Base-by-base conservation (phyloP, 2,113 vertebrate species). In the Xenus cinereus region DNA sequence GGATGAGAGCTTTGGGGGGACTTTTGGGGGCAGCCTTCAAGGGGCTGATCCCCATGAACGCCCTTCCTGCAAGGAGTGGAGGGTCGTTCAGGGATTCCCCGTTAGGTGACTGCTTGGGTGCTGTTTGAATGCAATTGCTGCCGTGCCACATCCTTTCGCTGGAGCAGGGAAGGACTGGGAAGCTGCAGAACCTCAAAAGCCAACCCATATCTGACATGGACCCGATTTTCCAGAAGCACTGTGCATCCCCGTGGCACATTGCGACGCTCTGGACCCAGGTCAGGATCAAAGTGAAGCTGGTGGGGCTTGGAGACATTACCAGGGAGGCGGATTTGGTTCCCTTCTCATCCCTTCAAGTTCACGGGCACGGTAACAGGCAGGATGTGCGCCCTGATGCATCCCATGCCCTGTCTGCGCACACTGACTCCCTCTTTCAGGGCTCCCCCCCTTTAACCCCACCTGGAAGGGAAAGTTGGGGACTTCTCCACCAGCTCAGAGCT, bases 81-180 rank as follows among this genome's bases (percentile, higher is more conserved):
- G 53, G 7, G 24, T 21, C 0, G 0, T 6, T 48, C 57, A 51
- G 53, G 43, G 62, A 76, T 72, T 71, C 46, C n/a, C 46, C 1
- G 0, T 33, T 12, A n/a, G 66, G n/a, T 0, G 3, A 41, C 14
- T 23, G n/a, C 21, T 77, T 6, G 18, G 33, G 37, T 0, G 1
- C 43, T 6, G 32, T 41, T 72, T 51, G 64, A n/a, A 60, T 50
- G 32, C 21, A 6, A 22, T 27, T 64, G 18, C 73, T 81, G 50
- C 28, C 0, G 0, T 19, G 32, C 41, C 1, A 1, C 15, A 21
- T 46, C 51, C 72, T 60, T 80, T 45, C 45, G 30, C 64, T 68
- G 51, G 32, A 45, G 64, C 77, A 89, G 2, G 37, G 50, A 66
- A 41, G 8, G 50, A 23, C 60, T 12, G 56, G 51, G 73, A 77